Percentiles rank a stretch among this genome's conserved stretches.
phyloP scores from a whole-genome alignment of 2,888 invertebrate genomes.

The Lottia scabra region DNA sequence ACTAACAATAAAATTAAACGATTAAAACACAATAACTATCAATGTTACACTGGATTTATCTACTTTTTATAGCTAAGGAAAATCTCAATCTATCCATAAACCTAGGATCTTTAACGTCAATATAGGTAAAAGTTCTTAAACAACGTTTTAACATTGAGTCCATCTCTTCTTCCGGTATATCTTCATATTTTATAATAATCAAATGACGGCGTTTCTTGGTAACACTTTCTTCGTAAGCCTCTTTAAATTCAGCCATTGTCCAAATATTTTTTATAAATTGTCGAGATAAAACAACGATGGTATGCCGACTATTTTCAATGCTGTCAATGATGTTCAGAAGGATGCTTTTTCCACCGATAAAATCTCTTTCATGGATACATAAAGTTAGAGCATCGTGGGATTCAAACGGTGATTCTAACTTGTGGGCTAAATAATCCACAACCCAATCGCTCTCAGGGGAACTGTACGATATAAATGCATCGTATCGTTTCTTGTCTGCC shows the following conservation, averaged over 20 bases:
- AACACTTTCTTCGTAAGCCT: slow-evolving; percentile 83
- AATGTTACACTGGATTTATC: neutral
- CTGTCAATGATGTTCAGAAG: slow-evolving; percentile 89
- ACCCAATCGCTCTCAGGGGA: slow-evolving; percentile 90
- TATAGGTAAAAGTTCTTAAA: slow-evolving; percentile 85
- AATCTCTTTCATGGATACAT: slow-evolving; percentile 37
- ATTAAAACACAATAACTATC: too few relatives aligned
- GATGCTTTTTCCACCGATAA: slow-evolving; percentile 69
- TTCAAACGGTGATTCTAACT: slow-evolving; percentile 85
- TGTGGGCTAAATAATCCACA: slow-evolving; percentile 83
- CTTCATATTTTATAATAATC: slow-evolving; percentile 85
- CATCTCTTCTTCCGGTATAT: slow-evolving; percentile 84
- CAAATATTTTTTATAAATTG: slow-evolving; percentile 92
- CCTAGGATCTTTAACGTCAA: slow-evolving; percentile 88
- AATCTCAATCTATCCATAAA: slow-evolving; percentile 94
- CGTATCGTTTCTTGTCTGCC: slow-evolving; percentile 72
- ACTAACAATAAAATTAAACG: too few relatives aligned
- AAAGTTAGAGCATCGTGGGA: slow-evolving; percentile 78
- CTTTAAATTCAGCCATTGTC: slow-evolving; percentile 89
- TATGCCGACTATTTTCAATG: slow-evolving; percentile 85
- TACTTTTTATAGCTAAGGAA: slow-evolving; percentile 75
- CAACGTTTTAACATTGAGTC: slow-evolving; percentile 89
- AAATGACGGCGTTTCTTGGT: slow-evolving; percentile 82
- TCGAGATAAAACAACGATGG: slow-evolving; percentile 87
- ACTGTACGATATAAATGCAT: slow-evolving; percentile 91